Percentiles rank a stretch among this genome's conserved stretches.
Evolutionary conservation across 2,113 vertebrate species (phyloP).

Genomic region (Rattus norvegicus): GRCr8 NC_086026.1:76196501-76197000

Average conservation of each 20-base stretch:
- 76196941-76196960: not conserved
- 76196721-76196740: not conserved
- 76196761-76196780: not conserved
- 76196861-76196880: not conserved
- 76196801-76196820: not conserved
- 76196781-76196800: not conserved
- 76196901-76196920: not conserved
- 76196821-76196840: not conserved
- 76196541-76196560: not conserved
- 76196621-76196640: slow-evolving; percentile 2
- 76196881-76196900: not conserved
- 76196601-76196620: slow-evolving; percentile 11
- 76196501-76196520: not conserved
- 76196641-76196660: not conserved
- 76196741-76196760: not conserved
- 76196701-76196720: not conserved
- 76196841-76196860: not conserved
- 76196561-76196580: not conserved
- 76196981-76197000: not conserved
- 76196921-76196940: not conserved
- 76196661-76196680: not conserved
- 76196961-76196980: not conserved
- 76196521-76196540: not conserved
- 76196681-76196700: not conserved
- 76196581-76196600: not conserved